Evolutionary conservation across 2,113 vertebrate species (phyloP).

Genomic region (Aepyceros melampus): DNA sequence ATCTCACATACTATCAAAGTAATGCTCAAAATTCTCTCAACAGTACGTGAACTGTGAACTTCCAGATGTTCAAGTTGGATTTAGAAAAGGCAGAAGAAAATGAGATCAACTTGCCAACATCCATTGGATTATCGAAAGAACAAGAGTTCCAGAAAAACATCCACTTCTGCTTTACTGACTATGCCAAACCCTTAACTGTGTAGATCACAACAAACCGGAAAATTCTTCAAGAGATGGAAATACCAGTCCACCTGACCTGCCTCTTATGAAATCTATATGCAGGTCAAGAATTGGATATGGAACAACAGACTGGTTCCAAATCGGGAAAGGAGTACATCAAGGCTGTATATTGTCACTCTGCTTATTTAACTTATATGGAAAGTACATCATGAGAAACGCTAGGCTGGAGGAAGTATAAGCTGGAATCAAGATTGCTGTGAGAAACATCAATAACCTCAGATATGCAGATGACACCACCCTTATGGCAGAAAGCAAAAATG

Average conservation of each 20-base stretch:
- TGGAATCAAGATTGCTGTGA: not conserved
- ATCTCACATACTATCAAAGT: not conserved
- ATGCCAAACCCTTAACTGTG: not conserved
- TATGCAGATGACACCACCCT: not conserved
- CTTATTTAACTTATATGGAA: not conserved
- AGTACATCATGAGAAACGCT: not conserved
- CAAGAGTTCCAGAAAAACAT: not conserved
- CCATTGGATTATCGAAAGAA: not conserved
- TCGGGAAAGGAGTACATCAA: not conserved
- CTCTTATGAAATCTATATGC: not conserved
- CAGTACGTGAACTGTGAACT: not conserved
- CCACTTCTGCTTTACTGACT: not conserved
- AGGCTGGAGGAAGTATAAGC: not conserved
- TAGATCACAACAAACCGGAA: not conserved
- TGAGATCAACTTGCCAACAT: not conserved
- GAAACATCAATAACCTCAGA: not conserved
- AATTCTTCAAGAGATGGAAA: not conserved
- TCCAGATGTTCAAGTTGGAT: not conserved
- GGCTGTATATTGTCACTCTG: not conserved
- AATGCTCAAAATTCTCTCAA: not conserved
- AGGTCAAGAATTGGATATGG: not conserved
- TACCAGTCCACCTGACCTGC: not conserved
- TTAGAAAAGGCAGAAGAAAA: not conserved
- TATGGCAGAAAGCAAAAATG: not conserved
- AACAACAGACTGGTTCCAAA: not conserved